Percentiles rank a stretch among this genome's conserved stretches.
Evolutionary conservation across 2,113 vertebrate species (phyloP).

Genomic region (Odontesthes bonariensis): DNA sequence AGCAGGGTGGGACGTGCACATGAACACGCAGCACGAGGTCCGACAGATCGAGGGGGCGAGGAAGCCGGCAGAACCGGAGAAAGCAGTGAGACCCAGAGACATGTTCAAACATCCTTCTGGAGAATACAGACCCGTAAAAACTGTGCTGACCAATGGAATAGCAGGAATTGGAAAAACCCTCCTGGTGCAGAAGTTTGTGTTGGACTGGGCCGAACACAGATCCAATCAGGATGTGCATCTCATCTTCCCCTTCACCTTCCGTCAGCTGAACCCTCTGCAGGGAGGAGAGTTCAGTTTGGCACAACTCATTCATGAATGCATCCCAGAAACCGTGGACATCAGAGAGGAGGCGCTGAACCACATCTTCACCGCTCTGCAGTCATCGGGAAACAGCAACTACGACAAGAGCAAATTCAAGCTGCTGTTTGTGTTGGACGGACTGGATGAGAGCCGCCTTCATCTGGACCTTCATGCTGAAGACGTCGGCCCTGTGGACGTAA

Average conservation of each 20-base stretch:
- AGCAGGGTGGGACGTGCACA: not conserved
- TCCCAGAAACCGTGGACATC: conserved; percentile 25
- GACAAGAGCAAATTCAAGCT: conserved; percentile 47
- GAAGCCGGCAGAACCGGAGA: not conserved
- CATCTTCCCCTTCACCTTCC: conserved; percentile 53
- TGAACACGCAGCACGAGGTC: conserved; percentile 29
- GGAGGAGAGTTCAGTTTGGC: conserved; percentile 15
- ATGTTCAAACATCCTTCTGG: conserved; percentile 34
- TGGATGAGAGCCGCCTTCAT: too few species aligned
- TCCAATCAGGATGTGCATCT: conserved; percentile 52
- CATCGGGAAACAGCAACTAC: conserved; percentile 42
- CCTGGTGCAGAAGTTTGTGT: too few species aligned
- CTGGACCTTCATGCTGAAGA: not conserved
- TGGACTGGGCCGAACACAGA: conserved; percentile 32
- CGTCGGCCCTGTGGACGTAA: not conserved
- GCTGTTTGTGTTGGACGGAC: conserved; percentile 27
- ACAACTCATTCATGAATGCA: conserved; percentile 46
- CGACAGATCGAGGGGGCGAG: not conserved
- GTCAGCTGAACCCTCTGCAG: conserved; percentile 45
- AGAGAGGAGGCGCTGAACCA: conserved; percentile 20
- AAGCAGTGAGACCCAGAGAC: conserved; percentile 7
- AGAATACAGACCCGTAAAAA: conserved; percentile 36
- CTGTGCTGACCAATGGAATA: not conserved
- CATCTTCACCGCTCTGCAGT: conserved; percentile 37
- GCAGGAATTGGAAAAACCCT: too few species aligned